Evolutionary conservation across 2,888 invertebrate genomes (phyloP), one percentile per base, ranked within the genome.

Genomic region (Hirtodrosophila alboralis): DNA sequence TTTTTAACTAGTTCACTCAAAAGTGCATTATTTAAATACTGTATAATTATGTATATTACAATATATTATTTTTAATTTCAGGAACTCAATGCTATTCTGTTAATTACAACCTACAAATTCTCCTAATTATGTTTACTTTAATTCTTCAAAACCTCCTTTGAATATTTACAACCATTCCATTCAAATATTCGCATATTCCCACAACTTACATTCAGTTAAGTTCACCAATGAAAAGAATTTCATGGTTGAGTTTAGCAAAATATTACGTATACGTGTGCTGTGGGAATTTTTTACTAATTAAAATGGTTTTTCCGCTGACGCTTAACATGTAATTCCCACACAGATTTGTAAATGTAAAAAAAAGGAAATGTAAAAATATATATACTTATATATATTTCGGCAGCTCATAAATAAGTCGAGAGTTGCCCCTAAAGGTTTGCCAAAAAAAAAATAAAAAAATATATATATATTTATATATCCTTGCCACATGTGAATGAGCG

Each of bases 281-380:
- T 64, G 66, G 52, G 64, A 58, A 66, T 71, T 75, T n/a, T 84
- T 70, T 44, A 73, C 84, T 83, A 83, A 83, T 83, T 86, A 83
- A 86, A 83, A 83, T 84, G 81, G 70, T 58, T 72, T 74, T 86
- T 76, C 65, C 67, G 74, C 76, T 76, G 73, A 72, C 63, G 69
- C 56, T 41, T 52, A 14, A 8, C 47, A 53, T 40, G 64, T 48
- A 70, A 71, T 71, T 79, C 62, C 66, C 66, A 73, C 63, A 78
- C 58, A 57, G 75, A 83, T 85, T 83, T 78, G 44, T 38, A 56
- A 77, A 60, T 63, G 45, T 51, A 57, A n/a, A 40, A 64, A 61
- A 59, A 81, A 48, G 13, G 7, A 44, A 56, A 30, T 40, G 6
- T 27, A 6, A 26, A 37, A 47, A 52, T 59, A 62, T 40, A 72